These are phyloP conservation scores for Vulpes ferrilata DNA, from an alignment of 2,113 vertebrate genomes.

Conservation along the genomic window DNA sequence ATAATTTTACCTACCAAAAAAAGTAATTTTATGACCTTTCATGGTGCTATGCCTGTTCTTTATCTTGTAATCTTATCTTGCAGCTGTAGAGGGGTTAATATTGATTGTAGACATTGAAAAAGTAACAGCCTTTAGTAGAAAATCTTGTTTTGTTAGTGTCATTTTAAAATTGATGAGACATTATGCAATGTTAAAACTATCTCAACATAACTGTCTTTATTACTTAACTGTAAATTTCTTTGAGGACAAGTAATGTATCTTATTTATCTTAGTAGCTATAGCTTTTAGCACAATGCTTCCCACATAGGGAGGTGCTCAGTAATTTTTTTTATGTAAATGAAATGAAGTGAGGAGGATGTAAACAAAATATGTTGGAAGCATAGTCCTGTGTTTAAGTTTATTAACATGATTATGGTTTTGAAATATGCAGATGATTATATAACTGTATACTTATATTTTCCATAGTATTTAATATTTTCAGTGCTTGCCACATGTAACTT, in stretches of 20 bases:
- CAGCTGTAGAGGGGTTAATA: not conserved
- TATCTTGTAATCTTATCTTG: constrained; percentile 24
- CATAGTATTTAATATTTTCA: constrained; percentile 33
- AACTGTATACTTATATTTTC: constrained; percentile 15
- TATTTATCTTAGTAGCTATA: not conserved
- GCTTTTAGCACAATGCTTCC: not conserved
- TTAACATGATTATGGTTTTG: not conserved
- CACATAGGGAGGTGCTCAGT: not conserved
- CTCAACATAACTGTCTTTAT: not conserved
- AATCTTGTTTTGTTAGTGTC: not conserved
- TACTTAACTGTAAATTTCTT: constrained; percentile 40
- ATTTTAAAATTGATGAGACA: constrained; percentile 43
- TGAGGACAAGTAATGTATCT: not conserved
- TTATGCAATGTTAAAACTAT: not conserved
- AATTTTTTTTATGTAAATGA: not conserved
- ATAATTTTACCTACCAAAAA: constrained; percentile 79
- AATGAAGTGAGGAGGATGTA: not conserved
- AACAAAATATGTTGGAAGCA: not conserved
- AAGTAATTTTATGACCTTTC: constrained; percentile 13
- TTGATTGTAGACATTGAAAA: not conserved
- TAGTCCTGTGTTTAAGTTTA: not conserved
- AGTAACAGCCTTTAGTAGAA: constrained; percentile 9
- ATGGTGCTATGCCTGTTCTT: not conserved
- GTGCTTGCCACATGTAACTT: constrained; percentile 24
- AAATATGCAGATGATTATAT: not conserved